Evolutionary conservation across 2,888 invertebrate genomes (phyloP).

Genomic region (Drosophila emarginata): DNA sequence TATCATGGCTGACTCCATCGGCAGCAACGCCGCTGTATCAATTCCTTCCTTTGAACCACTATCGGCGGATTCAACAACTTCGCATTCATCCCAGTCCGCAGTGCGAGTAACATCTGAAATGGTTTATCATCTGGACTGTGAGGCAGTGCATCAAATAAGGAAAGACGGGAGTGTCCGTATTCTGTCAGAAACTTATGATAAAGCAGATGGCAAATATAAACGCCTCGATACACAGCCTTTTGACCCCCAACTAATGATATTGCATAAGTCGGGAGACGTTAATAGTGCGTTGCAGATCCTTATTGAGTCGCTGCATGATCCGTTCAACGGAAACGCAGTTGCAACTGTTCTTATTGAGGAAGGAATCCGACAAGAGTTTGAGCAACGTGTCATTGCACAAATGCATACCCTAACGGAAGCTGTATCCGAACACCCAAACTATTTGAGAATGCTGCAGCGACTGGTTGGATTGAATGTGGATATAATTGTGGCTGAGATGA

Average conservation of each 20-base stretch:
- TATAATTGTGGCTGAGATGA: not conserved
- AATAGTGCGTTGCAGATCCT: conserved; percentile 51
- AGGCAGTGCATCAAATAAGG: not conserved
- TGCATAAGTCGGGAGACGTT: conserved; percentile 47
- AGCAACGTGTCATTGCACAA: conserved; percentile 18
- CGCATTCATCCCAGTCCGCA: not conserved
- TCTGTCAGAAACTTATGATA: no score
- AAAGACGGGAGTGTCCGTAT: not conserved
- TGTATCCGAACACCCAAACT: conserved; percentile 9
- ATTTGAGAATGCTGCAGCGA: not conserved
- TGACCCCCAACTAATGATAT: conserved; percentile 51
- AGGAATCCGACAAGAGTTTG: conserved; percentile 29
- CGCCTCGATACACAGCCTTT: not conserved
- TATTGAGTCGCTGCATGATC: conserved; percentile 33
- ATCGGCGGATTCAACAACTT: not conserved
- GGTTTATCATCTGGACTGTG: conserved; percentile 21
- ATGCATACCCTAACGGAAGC: conserved; percentile 18
- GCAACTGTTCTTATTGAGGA: conserved; percentile 50
- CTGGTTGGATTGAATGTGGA: not conserved
- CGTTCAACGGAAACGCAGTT: conserved; percentile 37
- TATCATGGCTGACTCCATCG: not conserved
- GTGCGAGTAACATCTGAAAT: conserved; percentile 26
- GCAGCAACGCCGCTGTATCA: conserved; percentile 18
- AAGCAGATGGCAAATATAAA: not conserved
- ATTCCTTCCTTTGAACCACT: conserved; percentile 27